Evolutionary conservation across 2,797 vertebrate genomes (phyloP), one percentile per base, ranked within the genome.

Genomic region (Apodemus agrarius): DNA sequence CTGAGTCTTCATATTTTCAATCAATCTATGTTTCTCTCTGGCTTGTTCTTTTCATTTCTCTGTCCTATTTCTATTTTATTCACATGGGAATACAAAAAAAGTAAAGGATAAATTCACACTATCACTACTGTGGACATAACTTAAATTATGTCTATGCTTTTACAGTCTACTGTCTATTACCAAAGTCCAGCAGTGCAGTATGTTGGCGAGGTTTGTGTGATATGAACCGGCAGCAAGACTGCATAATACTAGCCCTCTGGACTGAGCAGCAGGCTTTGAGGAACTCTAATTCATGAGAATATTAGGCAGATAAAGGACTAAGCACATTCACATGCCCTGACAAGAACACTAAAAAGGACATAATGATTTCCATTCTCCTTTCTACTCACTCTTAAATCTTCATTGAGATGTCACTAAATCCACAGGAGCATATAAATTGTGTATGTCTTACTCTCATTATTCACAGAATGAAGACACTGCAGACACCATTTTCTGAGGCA

Each of bases 391-490:
- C 57, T 63, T 90, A 86, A 65, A 78, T 80, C 52, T 93, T 83
- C 24, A 29, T 74, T 80, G 46, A 83, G 46, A 59, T 14, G 65
- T 81, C 76, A 69, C 40, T 81, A 9, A 21, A 12, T 54, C 57
- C 31, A 43, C 29, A 46, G 8, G 17, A 79, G 22, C 21, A 43
- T 46, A 80, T 67, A 49, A 3, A 59, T 83, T 90, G 85, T 90
- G 9, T 82, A 78, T 85, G 43, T 57, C 89, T 93, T 72, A 74
- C 59, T 31, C 3, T 94, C 63, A 52, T 90, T 78, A 90, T 59
- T 94, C 8, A 75, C 49, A 37, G 8, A 4, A n/a, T 9, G 59
- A 8, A 24, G 13, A 90, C 2, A 43, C 13, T 16, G 82, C 24
- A 61, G 21, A 90, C 78, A 90, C 46, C 54, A 82, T 92, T 93